Evolutionary conservation across 1,140 invertebrate species (phyloP).

Genomic region (Penaeus japonicus): DNA sequence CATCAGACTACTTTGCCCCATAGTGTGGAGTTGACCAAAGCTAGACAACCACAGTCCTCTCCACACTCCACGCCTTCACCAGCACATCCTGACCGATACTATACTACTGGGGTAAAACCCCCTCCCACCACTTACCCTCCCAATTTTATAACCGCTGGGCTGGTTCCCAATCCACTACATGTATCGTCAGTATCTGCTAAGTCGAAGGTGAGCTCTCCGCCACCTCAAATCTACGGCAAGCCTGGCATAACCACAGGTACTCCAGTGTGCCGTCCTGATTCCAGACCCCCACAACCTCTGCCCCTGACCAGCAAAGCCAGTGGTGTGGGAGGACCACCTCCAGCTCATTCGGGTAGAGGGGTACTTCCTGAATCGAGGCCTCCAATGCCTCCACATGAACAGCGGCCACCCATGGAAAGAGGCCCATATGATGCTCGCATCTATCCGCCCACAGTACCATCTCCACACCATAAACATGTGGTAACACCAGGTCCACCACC

Average conservation of each 20-base stretch:
- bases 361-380: conserved; percentile 35
- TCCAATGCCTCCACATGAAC: conserved; percentile 59
- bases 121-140: conserved; percentile 50
- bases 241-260: conserved; percentile 73
- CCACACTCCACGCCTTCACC: conserved; percentile 61
- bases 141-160: conserved; percentile 47
- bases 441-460: conserved; percentile 61
- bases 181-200: conserved; percentile 64
- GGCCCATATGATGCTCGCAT: conserved; percentile 59
- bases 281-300: conserved; percentile 65
- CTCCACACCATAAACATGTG: conserved; percentile 58
- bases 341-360: conserved; percentile 59
- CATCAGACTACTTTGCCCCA: conserved; percentile 45
- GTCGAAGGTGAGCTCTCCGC: conserved; percentile 79
- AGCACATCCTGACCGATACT: conserved; percentile 59
- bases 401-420: conserved; percentile 69
- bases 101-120: conserved; percentile 32
- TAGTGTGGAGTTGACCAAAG: conserved; percentile 52
- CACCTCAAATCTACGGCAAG: conserved; percentile 80
- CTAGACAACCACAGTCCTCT: conserved; percentile 62
- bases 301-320: conserved; percentile 74
- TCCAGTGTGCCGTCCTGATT: conserved; percentile 69
- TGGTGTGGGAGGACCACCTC: conserved; percentile 67
- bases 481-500: conserved; percentile 59
- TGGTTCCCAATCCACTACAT: conserved; percentile 57